phyloP scores from a whole-genome alignment of 2,888 invertebrate genomes.

The Leucophenga maculata region DNA sequence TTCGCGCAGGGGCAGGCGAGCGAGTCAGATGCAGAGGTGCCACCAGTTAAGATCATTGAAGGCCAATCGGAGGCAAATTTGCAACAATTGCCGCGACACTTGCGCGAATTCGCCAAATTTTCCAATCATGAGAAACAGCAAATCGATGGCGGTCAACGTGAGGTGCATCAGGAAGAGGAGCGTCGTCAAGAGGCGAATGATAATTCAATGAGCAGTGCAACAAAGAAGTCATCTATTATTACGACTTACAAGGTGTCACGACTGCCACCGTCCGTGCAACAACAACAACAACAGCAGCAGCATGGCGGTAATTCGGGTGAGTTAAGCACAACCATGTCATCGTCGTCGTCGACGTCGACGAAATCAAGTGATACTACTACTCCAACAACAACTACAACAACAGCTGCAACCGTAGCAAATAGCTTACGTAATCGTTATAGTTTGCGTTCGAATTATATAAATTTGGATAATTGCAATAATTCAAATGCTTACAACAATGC shows the following conservation, averaged over 20 bases:
- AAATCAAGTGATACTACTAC: conserved; percentile 20
- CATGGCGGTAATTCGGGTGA: conserved; percentile 42
- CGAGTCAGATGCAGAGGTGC: conserved; percentile 67
- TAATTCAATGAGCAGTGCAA: conserved; percentile 63
- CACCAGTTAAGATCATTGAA: conserved; percentile 79
- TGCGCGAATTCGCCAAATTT: conserved; percentile 83
- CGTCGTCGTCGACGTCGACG: conserved; percentile 3
- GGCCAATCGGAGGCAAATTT: conserved; percentile 77
- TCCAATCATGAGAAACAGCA: conserved; percentile 62
- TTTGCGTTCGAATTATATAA: conserved; percentile 55
- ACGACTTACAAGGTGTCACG: conserved; percentile 67
- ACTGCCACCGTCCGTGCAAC: conserved; percentile 56
- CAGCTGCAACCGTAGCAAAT: conserved; percentile 32
- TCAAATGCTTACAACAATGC: conserved; percentile 59
- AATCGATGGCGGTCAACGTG: conserved; percentile 55
- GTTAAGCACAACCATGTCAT: conserved; percentile 38
- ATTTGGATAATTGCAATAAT: conserved; percentile 57
- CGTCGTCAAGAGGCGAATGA: conserved; percentile 59
- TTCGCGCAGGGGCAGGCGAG: conserved; percentile 58
- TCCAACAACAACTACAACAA: conserved; percentile 10
- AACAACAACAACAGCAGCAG: conserved; percentile 41
- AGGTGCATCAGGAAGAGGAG: conserved; percentile 62
- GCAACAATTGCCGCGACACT: conserved; percentile 81
- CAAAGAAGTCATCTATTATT: conserved; percentile 63
- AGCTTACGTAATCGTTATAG: conserved; percentile 46